phyloP scores from a whole-genome alignment of 2,888 invertebrate genomes.

The Theretra japonica region DNA sequence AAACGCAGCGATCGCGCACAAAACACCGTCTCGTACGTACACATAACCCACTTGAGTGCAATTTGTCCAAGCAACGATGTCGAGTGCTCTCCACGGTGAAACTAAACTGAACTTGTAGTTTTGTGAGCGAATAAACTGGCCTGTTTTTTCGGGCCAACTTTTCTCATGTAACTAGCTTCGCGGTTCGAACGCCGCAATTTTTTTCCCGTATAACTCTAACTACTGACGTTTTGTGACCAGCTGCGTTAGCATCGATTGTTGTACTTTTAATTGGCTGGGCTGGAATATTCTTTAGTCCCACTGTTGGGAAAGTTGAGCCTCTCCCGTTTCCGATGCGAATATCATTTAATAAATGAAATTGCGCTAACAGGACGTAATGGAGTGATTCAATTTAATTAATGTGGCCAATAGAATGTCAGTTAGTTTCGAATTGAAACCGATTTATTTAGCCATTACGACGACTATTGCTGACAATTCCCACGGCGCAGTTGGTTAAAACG shows the following conservation, averaged over 20 bases:
- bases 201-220: background rate
- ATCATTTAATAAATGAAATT: too few relatives aligned
- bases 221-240: background rate
- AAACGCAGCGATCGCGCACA: slow-evolving; percentile 30
- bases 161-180: slow-evolving; percentile 44
- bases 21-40: slow-evolving; percentile 46
- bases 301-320: too few relatives aligned
- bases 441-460: too few relatives aligned
- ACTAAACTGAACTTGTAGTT: slow-evolving; percentile 72
- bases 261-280: background rate
- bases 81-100: slow-evolving; percentile 64
- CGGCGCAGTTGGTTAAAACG: too few relatives aligned
- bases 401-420: too few relatives aligned
- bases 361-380: too few relatives aligned
- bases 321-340: too few relatives aligned
- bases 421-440: too few relatives aligned
- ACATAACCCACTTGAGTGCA: slow-evolving; percentile 64
- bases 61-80: slow-evolving; percentile 70
- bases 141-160: slow-evolving; percentile 48
- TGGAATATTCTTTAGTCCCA: background rate
- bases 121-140: slow-evolving; percentile 57
- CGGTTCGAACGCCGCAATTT: background rate
- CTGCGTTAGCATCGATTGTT: background rate
- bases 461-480: too few relatives aligned
- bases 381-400: too few relatives aligned